Conservation (phyloP, 2,888 invertebrate species). For the Philopedon plagiatum region DNA sequence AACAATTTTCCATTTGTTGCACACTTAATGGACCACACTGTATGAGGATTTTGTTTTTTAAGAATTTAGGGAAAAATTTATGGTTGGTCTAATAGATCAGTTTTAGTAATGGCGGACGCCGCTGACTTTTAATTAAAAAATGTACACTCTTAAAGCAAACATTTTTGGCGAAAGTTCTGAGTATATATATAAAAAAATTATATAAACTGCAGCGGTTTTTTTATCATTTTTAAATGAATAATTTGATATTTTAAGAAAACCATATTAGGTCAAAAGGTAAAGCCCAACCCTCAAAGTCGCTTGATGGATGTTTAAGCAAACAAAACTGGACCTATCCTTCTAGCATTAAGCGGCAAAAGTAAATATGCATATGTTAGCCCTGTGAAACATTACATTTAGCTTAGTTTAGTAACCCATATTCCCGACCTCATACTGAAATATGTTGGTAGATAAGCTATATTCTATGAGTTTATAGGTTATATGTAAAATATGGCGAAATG, state of each 20-base stretch:
- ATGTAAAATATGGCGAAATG: slow-evolving; percentile 38
- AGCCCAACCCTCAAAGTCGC: slow-evolving; percentile 9
- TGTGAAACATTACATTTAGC: slow-evolving; percentile 46
- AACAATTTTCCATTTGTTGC: too few relatives aligned
- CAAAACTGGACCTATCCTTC: slow-evolving; percentile 45
- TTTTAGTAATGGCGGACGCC: too few relatives aligned
- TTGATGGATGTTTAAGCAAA: slow-evolving; percentile 45
- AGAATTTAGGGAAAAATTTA: too few relatives aligned
- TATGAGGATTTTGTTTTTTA: too few relatives aligned
- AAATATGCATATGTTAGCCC: slow-evolving; percentile 46
- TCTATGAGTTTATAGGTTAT: slow-evolving; percentile 43
- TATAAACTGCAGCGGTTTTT: neutral
- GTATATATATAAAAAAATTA: neutral
- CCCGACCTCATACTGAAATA: slow-evolving; percentile 45
- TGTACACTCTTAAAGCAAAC: too few relatives aligned
- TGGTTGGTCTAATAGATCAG: too few relatives aligned
- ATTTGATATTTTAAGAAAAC: slow-evolving; percentile 8
- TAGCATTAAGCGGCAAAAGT: slow-evolving; percentile 46
- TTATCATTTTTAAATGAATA: slow-evolving; percentile 7
- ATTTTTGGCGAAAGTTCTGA: too few relatives aligned
- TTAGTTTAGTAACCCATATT: slow-evolving; percentile 49
- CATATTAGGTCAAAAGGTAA: slow-evolving; percentile 13
- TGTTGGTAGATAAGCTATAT: slow-evolving; percentile 47
- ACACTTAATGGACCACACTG: too few relatives aligned
- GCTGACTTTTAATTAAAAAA: too few relatives aligned